Percentiles rank a stretch among this genome's conserved stretches.
Evolutionary conservation across 2,113 vertebrate species (phyloP).

Genomic region (Herpailurus yagouaroundi): DNA sequence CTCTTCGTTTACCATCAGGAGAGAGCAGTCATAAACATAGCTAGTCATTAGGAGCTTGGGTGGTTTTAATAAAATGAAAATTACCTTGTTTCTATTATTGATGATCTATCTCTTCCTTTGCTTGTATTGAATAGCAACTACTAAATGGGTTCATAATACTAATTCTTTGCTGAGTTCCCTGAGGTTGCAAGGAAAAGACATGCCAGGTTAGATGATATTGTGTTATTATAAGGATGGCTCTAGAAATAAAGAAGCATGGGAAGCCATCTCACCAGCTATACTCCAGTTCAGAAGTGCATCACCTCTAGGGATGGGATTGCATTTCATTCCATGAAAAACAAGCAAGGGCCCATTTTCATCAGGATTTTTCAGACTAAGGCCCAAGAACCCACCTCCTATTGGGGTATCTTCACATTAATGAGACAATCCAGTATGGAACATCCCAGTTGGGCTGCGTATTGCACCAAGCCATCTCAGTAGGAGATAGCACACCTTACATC

Average conservation of each 20-base stretch:
- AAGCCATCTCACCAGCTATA: background rate
- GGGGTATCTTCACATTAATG: background rate
- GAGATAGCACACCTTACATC: background rate
- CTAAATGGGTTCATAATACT: background rate
- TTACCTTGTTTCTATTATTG: slow-evolving; percentile 31
- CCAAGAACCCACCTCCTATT: background rate
- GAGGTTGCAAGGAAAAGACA: slow-evolving; percentile 22
- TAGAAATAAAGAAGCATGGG: background rate
- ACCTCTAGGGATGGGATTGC: background rate
- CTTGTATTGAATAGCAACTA: background rate
- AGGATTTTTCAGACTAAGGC: background rate
- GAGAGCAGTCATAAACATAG: background rate
- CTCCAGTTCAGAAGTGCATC: background rate
- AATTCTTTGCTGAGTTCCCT: slow-evolving; percentile 28
- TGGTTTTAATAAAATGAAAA: slow-evolving; percentile 52
- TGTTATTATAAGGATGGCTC: background rate
- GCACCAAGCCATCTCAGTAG: background rate
- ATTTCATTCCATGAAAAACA: background rate
- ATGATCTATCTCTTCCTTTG: background rate
- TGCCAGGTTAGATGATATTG: background rate
- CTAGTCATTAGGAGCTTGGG: background rate
- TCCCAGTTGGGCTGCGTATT: background rate
- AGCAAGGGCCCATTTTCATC: background rate
- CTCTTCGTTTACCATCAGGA: slow-evolving; percentile 22
- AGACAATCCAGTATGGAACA: background rate